Evolutionary conservation across 2,113 vertebrate species (phyloP).

Genomic region (Mungos mungo): DNA sequence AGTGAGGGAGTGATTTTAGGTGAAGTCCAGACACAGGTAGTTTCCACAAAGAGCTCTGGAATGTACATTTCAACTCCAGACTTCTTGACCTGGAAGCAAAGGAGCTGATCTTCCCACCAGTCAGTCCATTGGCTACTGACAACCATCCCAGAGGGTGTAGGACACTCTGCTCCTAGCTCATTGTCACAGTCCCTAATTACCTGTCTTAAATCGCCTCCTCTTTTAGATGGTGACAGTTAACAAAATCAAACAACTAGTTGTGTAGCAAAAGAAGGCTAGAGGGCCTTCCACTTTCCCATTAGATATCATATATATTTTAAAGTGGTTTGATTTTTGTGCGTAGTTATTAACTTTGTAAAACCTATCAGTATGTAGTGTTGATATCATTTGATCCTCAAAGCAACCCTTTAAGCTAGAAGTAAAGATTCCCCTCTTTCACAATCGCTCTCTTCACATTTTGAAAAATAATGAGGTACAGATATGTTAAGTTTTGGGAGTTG

Average conservation of each 20-base stretch:
- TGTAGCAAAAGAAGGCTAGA: background rate
- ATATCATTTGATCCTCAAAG: background rate
- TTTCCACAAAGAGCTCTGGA: background rate
- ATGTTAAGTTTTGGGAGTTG: background rate
- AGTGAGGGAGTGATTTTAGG: background rate
- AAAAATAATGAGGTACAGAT: background rate
- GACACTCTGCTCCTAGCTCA: fast-evolving
- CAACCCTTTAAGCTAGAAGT: background rate
- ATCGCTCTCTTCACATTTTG: background rate
- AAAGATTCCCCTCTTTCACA: background rate
- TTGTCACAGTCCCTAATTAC: background rate
- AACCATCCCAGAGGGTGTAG: fast-evolving
- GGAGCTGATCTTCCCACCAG: background rate
- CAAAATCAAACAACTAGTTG: background rate
- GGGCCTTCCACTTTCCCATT: background rate
- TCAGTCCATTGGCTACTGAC: background rate
- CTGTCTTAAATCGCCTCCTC: background rate
- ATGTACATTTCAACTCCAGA: background rate
- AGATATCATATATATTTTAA: background rate
- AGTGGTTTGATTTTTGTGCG: background rate
- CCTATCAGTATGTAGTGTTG: background rate
- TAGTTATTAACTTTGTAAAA: background rate
- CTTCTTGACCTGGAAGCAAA: background rate
- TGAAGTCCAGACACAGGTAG: background rate
- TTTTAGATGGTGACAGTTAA: background rate